Base-by-base conservation (phyloP, 1,140 invertebrate genomes). In the Drosophila albomicans region DNA sequence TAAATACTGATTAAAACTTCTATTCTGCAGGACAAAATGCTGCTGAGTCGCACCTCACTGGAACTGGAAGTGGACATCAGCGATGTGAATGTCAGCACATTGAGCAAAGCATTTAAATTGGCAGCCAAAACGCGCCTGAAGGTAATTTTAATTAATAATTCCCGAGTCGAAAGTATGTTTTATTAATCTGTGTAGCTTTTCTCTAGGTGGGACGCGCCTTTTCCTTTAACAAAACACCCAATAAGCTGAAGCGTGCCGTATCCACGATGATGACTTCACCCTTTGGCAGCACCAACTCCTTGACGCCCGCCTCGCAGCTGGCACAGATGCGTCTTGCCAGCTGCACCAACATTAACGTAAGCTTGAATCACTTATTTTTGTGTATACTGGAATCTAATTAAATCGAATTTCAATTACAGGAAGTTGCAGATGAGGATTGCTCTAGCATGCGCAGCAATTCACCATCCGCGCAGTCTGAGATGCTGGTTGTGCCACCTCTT, bases 161-260 rank as follows among this genome's bases (percentile, higher is more conserved):
- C 8, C 13, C 41, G 0, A 38, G 2, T 15, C 16, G 13, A 61
- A 4, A n/a, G 45, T 13, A 10, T 13, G 7, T 7, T 41, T 25
- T 2, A 38, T 41, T 38, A 5, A 16, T 16, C 11, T 38, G 32
- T 57, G 2, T 56, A 8, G 48, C 5, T 7, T 41, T 13, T 46
- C 25, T 3, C 16, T 13, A 94, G 94, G 94, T 99, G 16, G 97
- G 97, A 52, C 94, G 98, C 78, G 98, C 98, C 62, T 96, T 99
- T 86, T 98, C 98, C 61, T 98, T 99, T 92, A 98, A 98, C 93
- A 98, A 98, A 93, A 99, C 98, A 5, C 98, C 98, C 16, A 97
- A 96, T 57, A 98, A 98, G 93, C 92, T 99, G 78, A 99, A 98
- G 93, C 94, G 98, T 58, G 98, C 98, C 3, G 96, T 99, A 89